Conservation (phyloP, 92 coral and sea anemone species). For the Plumapathes pennacea region DNA sequence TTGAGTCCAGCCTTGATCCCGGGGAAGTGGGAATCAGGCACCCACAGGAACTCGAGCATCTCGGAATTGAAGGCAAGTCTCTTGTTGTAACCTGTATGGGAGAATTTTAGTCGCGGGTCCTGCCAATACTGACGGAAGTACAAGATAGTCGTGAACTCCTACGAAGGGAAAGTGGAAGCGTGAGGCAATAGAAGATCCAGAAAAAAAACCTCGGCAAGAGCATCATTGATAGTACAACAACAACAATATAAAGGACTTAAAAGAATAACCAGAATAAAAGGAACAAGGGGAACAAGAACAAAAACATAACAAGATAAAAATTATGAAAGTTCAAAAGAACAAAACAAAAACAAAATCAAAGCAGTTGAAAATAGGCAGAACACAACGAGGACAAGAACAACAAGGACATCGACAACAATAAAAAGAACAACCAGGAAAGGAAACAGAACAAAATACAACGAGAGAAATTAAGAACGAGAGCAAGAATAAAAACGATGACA, state of each 20-base stretch:
- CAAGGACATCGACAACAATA: too few relatives aligned
- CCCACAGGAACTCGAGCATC: constrained; percentile 81
- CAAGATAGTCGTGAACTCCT: constrained; percentile 90
- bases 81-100: constrained; percentile 58
- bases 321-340: too few relatives aligned
- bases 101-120: constrained; percentile 68
- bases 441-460: too few relatives aligned
- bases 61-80: constrained; percentile 83
- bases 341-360: too few relatives aligned
- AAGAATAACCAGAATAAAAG: background rate
- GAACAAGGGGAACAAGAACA: background rate
- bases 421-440: too few relatives aligned
- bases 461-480: too few relatives aligned
- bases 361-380: too few relatives aligned
- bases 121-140: constrained; percentile 92
- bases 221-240: too few relatives aligned
- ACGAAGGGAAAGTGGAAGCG: background rate
- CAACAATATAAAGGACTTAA: background rate
- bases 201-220: background rate
- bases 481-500: too few relatives aligned
- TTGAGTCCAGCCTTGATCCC: constrained; percentile 74
- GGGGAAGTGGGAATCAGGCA: constrained; percentile 88
- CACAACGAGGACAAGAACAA: too few relatives aligned
- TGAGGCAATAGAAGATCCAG: background rate
- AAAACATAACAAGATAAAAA: background rate